Base-by-base conservation (phyloP, 2,888 invertebrate species). In the Crepidodera aurea region DNA sequence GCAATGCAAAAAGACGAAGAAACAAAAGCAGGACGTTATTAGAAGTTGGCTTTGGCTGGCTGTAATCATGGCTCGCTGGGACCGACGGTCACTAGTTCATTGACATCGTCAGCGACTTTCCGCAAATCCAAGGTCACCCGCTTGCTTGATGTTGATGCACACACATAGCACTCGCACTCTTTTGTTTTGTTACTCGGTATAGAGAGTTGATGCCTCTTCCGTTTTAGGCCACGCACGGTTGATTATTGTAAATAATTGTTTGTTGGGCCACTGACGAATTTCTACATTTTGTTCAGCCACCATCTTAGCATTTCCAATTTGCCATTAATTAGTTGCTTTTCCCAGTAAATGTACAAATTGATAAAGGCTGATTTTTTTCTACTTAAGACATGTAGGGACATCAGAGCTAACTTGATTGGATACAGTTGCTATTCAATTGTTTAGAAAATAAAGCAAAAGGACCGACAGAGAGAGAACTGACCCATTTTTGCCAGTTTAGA, bases 21-120 rank as follows among this genome's bases (percentile, higher is more conserved):
- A 37, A 40, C 40, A 18, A 40, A 40, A 18, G 40, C 40, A 18
- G 40, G 40, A 40, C 18, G 40, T 34, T 34, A 34, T 34, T 34
- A 34, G 44, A 44, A 10, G 55, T 55, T 55, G 29, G 55, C 44
- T 55, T 55, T 55, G 39, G 55, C 39, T 42, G 42, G 42, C 44
- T 13, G 44, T 15, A 27, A 48, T 27, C 12, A 29, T 50, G 39
- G 48, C 22, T 42, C 29, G 48, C 44, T 34, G 46, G 40, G 65
- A 51, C 54, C 61, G 57, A 55, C 79, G 80, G 80, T 79, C 79
- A 80, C 77, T 81, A 73, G 81, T 82, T 82, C 81, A 81, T 79
- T 80, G 81, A 81, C 81, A 79, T 77, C 71, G 68, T 53, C 72
- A 68, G 66, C 79, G 79, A 80, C 81, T 81, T 81, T 81, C 80